Evolutionary conservation across 2,113 vertebrate genomes (phyloP).

Genomic region (Piprites chloris): DNA sequence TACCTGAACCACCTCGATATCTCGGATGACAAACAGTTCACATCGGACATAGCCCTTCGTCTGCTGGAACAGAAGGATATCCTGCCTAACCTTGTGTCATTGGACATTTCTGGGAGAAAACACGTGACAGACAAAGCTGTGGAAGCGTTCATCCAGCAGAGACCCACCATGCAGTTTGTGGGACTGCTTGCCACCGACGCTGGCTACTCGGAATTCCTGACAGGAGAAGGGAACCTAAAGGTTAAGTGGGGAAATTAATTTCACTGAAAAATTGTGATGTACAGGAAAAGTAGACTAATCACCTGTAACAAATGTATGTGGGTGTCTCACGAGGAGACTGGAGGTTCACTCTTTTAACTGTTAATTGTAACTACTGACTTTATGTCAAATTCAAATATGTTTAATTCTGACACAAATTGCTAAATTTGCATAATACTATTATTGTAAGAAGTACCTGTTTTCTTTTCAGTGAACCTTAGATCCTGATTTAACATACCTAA

Average conservation of each 20-base stretch:
- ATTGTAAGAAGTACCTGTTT: not conserved
- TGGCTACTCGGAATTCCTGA: conserved; percentile 93
- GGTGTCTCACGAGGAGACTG: not conserved
- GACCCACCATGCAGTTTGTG: conserved; percentile 94
- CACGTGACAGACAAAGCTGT: conserved; percentile 93
- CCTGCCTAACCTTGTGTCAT: conserved; percentile 86
- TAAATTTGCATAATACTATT: not conserved
- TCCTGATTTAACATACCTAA: not conserved
- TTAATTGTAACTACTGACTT: not conserved
- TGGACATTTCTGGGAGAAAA: conserved; percentile 95
- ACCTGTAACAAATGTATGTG: not conserved
- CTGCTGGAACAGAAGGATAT: conserved; percentile 90
- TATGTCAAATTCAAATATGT: not conserved
- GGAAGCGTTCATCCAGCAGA: conserved; percentile 87
- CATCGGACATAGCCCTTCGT: conserved; percentile 94
- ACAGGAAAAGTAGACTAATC: not conserved
- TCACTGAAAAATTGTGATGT: not conserved
- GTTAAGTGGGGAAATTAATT: conserved; percentile 69
- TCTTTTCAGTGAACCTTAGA: not conserved
- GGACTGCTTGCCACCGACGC: conserved; percentile 95
- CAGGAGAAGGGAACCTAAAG: conserved; percentile 92
- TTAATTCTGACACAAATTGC: not conserved
- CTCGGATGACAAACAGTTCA: conserved; percentile 98
- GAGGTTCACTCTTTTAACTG: not conserved
- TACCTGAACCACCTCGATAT: conserved; percentile 94